Base-by-base conservation (phyloP, 2,113 vertebrate species). In the Trachemys scripta region DNA sequence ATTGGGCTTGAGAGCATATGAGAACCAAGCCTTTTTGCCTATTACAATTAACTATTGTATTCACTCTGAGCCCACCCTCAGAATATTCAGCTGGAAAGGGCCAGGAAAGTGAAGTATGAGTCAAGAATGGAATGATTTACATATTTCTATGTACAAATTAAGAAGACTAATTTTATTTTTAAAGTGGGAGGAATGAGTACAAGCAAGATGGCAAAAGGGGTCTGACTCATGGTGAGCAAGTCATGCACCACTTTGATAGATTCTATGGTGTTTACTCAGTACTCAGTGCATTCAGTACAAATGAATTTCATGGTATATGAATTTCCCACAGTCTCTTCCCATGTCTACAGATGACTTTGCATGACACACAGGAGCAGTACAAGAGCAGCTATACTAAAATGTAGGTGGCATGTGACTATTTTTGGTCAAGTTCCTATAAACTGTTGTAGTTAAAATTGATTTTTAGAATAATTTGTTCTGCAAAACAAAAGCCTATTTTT, bases 181-280 rank as follows among this genome's bases (percentile, higher is more conserved):
- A 80, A 24, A 53, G 79, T 94, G 81, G 90, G 96, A 97, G 90
- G 86, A 88, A 79, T 75, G 57, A 95, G 79, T 69, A 72, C 50
- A 84, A 83, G 8, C 59, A 89, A 29, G 31, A 88, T 93, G 84
- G 82, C 79, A 45, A 59, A 89, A 90, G 45, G 29, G 35, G 1
- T 89, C 82, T 97, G 96, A 95, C 80, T 97, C 87, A 90, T 25
- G 22, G 27, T 75, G 56, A 91, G 85, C 62, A 51, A 59, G 47
- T 90, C 2, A 0, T 75, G 24, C 42, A n/a, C 84, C 29, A 47
- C 35, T 65, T 57, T 78, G 72, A 54, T 81, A 82, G 27, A 54
- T 65, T 87, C 80, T 90, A 80, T 90, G 87, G 82, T 5, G 0
- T 93, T 96, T 97, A 87, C 80, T 90, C 59, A 85, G 31, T 35